Evolutionary conservation across 2,113 vertebrate species (phyloP).

Genomic region (Oenanthe melanoleuca): DNA sequence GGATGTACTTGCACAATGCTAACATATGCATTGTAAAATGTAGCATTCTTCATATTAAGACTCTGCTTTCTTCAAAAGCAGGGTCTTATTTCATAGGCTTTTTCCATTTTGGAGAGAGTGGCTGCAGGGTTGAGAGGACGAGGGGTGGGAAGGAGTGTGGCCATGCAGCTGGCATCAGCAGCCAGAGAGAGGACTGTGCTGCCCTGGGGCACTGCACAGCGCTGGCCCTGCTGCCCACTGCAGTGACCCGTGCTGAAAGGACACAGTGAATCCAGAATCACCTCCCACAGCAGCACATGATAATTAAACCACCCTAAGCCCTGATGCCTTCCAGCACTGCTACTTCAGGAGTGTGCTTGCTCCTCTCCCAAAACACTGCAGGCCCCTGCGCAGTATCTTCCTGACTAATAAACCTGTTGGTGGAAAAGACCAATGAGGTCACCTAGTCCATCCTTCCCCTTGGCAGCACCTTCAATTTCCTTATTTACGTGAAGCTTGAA

Average conservation of each 20-base stretch:
- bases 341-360: neutral
- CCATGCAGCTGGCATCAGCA: neutral
- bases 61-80: neutral
- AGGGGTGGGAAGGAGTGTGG: no score
- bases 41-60: neutral
- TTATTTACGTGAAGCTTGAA: neutral
- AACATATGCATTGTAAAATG: neutral
- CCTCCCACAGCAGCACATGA: neutral
- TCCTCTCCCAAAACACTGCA: neutral
- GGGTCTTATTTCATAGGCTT: neutral
- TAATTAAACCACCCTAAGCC: neutral
- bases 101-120: neutral
- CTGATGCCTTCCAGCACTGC: neutral
- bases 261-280: neutral
- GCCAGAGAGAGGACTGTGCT: neutral
- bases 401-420: neutral
- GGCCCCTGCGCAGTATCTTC: neutral
- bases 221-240: neutral
- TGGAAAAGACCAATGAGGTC: neutral
- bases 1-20: neutral
- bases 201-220: rapidly evolving
- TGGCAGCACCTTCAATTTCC: neutral
- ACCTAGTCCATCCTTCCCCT: neutral
- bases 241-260: neutral
- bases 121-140: neutral